A percentile compares a stretch with the other conserved stretches of the same genome.
These are phyloP conservation scores for Syngnathus typhle DNA, from an alignment of 2,113 vertebrate genomes.

Conservation along the genomic window DNA sequence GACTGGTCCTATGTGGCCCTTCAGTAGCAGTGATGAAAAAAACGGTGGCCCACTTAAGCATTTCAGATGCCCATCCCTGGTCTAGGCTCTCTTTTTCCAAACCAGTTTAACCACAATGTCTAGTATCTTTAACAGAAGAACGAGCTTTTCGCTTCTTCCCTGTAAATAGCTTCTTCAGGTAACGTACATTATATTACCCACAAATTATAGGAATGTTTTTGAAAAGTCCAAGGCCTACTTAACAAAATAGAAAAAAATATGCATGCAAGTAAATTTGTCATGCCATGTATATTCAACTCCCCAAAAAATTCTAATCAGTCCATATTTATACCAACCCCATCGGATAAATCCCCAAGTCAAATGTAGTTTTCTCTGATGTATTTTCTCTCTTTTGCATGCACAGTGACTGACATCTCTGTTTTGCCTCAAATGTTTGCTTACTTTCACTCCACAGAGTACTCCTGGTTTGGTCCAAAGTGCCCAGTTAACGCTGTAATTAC, in stretches of 20 bases:
- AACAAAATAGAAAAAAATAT: not conserved
- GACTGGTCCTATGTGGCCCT: no score
- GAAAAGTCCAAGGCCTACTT: not conserved
- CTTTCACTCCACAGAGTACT: slow-evolving; percentile 20
- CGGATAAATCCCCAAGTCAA: not conserved
- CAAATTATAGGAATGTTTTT: not conserved
- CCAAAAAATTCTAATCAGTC: not conserved
- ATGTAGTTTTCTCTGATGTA: not conserved
- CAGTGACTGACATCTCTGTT: not conserved
- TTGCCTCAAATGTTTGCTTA: slow-evolving; percentile 22
- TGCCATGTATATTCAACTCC: not conserved
- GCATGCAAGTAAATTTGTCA: not conserved
- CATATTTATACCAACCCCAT: not conserved
- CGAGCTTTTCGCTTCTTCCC: slow-evolving; percentile 11
- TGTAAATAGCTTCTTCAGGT: not conserved
- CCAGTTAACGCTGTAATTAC: slow-evolving; percentile 62
- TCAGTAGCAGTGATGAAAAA: no score
- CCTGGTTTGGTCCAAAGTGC: slow-evolving; percentile 31
- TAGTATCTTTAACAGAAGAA: not conserved
- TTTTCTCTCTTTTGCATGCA: not conserved
- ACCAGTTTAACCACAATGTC: not conserved
- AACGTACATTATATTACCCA: not conserved
- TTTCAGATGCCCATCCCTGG: no score
- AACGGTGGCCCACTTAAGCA: no score
- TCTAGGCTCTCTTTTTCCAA: not conserved